A percentile compares a stretch with the other conserved stretches of the same genome.
Evolutionary conservation across 2,113 vertebrate species (phyloP).

Genomic region (Promerops cafer): DNA sequence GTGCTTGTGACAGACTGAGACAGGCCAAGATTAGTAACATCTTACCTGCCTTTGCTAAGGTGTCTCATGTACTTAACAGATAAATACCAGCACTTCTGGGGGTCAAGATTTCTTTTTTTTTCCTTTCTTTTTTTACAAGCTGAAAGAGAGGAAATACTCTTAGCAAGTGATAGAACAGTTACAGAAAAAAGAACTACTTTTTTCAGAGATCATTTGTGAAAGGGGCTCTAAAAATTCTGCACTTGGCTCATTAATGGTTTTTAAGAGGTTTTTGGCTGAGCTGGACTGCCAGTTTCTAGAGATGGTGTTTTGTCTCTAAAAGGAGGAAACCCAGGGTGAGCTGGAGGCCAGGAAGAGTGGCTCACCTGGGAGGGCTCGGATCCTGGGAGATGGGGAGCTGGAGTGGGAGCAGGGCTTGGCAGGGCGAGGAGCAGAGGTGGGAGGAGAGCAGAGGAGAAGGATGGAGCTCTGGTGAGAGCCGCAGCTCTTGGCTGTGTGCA

Average conservation of each 20-base stretch:
- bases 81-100: not conserved
- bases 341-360: not conserved
- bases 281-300: not conserved
- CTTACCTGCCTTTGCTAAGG: not conserved
- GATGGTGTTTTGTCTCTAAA: not conserved
- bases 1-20: not conserved
- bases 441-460: not conserved
- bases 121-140: not conserved
- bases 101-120: not conserved
- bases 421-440: rapidly evolving
- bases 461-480: not conserved
- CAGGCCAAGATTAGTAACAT: not conserved
- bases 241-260: not conserved
- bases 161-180: not conserved
- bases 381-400: not conserved
- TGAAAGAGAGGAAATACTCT: not conserved
- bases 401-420: not conserved
- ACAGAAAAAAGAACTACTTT: not conserved
- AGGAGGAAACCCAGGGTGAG: not conserved
- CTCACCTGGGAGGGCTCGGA: not conserved
- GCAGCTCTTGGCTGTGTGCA: not conserved
- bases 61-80: not conserved
- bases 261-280: not conserved
- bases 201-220: rapidly evolving
- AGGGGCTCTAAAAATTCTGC: not conserved